A percentile compares a stretch with the other conserved stretches of the same genome.
Conservation (phyloP, 1,140 invertebrate genomes). For the Sogatella furcifera region DNA sequence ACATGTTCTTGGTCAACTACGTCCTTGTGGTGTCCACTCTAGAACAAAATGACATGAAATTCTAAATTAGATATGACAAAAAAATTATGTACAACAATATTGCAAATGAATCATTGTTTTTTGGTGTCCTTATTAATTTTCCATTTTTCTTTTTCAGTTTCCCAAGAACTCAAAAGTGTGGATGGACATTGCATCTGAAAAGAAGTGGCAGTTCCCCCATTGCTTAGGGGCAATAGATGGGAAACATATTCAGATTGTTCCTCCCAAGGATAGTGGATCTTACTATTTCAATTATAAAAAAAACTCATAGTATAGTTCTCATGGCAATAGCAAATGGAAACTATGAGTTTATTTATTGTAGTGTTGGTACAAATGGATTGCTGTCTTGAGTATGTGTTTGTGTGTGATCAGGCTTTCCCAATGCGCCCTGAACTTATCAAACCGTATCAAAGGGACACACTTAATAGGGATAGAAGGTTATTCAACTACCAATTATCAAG, state of each 20-base stretch:
- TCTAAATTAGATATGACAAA: background rate
- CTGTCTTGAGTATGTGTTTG: conserved; percentile 22
- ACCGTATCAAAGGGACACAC: conserved; percentile 23
- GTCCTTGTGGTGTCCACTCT: no score
- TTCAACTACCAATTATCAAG: conserved; percentile 29
- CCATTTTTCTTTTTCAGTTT: conserved; percentile 13
- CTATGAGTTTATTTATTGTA: conserved; percentile 21
- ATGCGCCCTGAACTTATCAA: conserved; percentile 31
- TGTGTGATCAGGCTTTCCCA: conserved; percentile 40
- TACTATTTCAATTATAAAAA: conserved; percentile 38
- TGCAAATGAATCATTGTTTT: background rate
- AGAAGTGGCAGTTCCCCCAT: conserved; percentile 36
- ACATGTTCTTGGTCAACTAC: background rate
- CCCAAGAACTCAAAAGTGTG: conserved; percentile 21
- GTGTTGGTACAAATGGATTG: no score
- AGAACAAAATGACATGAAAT: no score
- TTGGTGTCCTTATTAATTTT: background rate
- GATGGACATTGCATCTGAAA: conserved; percentile 25
- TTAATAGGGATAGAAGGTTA: no score
- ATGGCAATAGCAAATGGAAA: conserved; percentile 33
- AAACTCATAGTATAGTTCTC: conserved; percentile 31
- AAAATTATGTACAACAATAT: background rate
- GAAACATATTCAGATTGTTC: no score
- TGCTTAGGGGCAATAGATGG: conserved; percentile 31
- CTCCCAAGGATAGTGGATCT: no score